Percentiles rank a stretch among this genome's conserved stretches.
These are phyloP conservation scores for Morone chrysops DNA, from an alignment of 2,113 vertebrate genomes.

Conservation along the genomic window DNA sequence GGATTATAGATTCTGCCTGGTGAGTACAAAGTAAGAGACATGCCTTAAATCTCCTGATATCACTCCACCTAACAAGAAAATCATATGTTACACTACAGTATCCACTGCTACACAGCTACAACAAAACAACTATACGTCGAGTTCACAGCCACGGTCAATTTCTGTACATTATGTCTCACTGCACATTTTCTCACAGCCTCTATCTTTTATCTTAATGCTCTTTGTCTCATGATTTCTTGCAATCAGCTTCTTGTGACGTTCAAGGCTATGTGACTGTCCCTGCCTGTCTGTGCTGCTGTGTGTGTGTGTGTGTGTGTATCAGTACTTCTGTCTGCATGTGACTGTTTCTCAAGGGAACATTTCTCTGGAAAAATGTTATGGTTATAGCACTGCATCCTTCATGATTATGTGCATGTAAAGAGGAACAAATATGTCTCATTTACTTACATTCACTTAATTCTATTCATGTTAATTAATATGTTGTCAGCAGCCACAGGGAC, in stretches of 20 bases:
- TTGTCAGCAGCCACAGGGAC: slow-evolving; percentile 1
- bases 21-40: neutral
- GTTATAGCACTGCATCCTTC: neutral
- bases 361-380: slow-evolving; percentile 37
- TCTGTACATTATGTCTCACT: neutral
- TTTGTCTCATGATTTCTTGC: slow-evolving; percentile 51
- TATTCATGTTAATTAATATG: slow-evolving; percentile 2
- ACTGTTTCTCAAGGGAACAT: slow-evolving; percentile 53
- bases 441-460: neutral
- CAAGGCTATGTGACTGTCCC: slow-evolving; percentile 50
- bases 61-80: neutral
- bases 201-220: slow-evolving; percentile 45
- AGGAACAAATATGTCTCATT: neutral
- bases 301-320: slow-evolving; percentile 22
- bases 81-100: neutral
- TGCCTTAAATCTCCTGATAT: neutral
- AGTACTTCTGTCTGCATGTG: slow-evolving; percentile 53
- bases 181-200: slow-evolving; percentile 28
- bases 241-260: slow-evolving; percentile 33
- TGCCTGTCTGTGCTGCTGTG: slow-evolving; percentile 2
- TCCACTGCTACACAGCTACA: neutral
- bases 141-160: neutral
- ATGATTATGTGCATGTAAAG: neutral
- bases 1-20: neutral
- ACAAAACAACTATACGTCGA: neutral